These are phyloP conservation scores for Ochropleura leucogaster DNA, from an alignment of 2,888 invertebrate genomes.

Conservation along the genomic window DNA sequence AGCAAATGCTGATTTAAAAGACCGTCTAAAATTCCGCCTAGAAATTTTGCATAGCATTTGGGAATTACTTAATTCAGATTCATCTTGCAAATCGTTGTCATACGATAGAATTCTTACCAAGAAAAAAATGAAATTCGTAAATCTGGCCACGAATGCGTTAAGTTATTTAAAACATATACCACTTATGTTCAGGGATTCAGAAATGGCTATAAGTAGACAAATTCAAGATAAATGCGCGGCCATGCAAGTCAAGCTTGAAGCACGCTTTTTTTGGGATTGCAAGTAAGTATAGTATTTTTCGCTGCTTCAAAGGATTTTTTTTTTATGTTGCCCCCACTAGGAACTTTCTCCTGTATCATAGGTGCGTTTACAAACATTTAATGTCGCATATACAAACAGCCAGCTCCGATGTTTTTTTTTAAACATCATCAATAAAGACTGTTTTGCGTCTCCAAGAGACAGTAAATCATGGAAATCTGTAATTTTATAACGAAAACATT, in stretches of 20 bases:
- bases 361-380: too few species aligned
- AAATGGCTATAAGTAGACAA: not conserved
- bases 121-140: not conserved
- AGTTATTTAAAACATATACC: fast-evolving
- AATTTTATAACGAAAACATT: too few species aligned
- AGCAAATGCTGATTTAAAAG: not conserved
- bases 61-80: not conserved
- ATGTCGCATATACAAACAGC: too few species aligned
- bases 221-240: not conserved
- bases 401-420: too few species aligned
- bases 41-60: constrained; percentile 7
- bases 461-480: too few species aligned
- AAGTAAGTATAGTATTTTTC: not conserved
- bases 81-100: not conserved
- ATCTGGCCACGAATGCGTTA: fast-evolving
- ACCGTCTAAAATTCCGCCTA: not conserved
- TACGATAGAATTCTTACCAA: not conserved
- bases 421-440: too few species aligned
- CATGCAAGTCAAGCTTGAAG: not conserved
- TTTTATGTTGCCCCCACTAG: too few species aligned
- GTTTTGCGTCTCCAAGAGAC: too few species aligned
- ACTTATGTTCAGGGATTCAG: fast-evolving
- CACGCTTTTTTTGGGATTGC: not conserved
- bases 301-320: not conserved
- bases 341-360: too few species aligned